A percentile compares a stretch with the other conserved stretches of the same genome.
These are phyloP conservation scores for Stenurella melanura DNA, from an alignment of 2,888 invertebrate genomes.

Conservation along the genomic window DNA sequence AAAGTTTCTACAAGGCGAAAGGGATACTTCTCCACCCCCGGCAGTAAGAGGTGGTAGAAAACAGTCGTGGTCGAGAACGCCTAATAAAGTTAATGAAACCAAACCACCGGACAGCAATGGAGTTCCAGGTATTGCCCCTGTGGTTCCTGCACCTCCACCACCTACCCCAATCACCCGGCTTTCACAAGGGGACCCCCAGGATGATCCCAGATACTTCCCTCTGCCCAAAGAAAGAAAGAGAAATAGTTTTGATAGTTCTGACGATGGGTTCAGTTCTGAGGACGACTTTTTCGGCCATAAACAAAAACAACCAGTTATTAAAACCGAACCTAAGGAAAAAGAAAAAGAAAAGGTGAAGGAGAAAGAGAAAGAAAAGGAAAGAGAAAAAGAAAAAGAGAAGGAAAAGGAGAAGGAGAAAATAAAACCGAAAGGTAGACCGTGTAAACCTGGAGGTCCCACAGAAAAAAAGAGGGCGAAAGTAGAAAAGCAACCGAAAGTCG, in stretches of 20 bases:
- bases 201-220: slow-evolving; percentile 83
- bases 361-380: slow-evolving; percentile 43
- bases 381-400: slow-evolving; percentile 50
- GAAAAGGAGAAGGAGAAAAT: slow-evolving; percentile 57
- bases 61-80: slow-evolving; percentile 79
- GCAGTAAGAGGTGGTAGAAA: slow-evolving; percentile 80
- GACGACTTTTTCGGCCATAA: slow-evolving; percentile 74
- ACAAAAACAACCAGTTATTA: slow-evolving; percentile 67
- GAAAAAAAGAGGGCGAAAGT: not conserved
- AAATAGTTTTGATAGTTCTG: slow-evolving; percentile 81
- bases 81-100: slow-evolving; percentile 71
- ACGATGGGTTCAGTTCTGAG: slow-evolving; percentile 79
- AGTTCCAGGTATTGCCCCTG: slow-evolving; percentile 59
- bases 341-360: slow-evolving; percentile 47
- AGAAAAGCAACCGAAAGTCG: slow-evolving; percentile 52
- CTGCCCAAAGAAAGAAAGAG: slow-evolving; percentile 83
- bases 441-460: slow-evolving; percentile 1
- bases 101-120: slow-evolving; percentile 60
- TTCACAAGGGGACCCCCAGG: slow-evolving; percentile 75
- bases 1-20: slow-evolving; percentile 88
- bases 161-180: slow-evolving; percentile 67
- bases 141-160: slow-evolving; percentile 50
- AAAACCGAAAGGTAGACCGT: slow-evolving; percentile 19
- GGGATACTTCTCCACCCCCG: slow-evolving; percentile 88
- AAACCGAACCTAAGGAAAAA: slow-evolving; percentile 66